Base-by-base conservation (phyloP, 2,888 invertebrate genomes). In the Pedicia rivosa region DNA sequence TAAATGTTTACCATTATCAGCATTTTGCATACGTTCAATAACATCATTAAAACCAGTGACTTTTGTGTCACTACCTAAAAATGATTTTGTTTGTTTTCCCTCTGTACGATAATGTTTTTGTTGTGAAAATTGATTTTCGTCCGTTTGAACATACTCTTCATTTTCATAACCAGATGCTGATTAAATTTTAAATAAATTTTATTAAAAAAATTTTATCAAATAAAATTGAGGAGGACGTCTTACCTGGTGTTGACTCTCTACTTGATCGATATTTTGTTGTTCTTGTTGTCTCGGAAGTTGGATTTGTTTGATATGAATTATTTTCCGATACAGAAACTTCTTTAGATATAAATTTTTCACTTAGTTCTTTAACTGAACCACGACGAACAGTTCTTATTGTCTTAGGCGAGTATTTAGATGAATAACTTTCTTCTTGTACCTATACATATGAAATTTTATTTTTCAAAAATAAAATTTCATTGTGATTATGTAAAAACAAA, bases 291-390 rank as follows among this genome's bases (percentile, higher is more conserved):
- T 16, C 29, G 10, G 27, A 36, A 12, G 24, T 31, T 37, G 53
- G 54, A 42, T 53, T 52, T 9, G 54, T 50, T 5, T 48, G 44
- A 3, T 52, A 52, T 5, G 56, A 51, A 2, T 52, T 46, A 24
- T 24, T 4, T 10, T 24, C 24, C 3, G 24, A 10, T 24, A 8
- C 8, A 3, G n/a, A n/a, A n/a, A 60, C 55, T 36, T 59, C 58
- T 35, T 73, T 78, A 51, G 79, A 77, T 48, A 78, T 76, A 53
- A 76, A 81, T 56, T 79, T 81, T 53, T 81, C 78, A n/a, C 78
- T 78, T 43, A 81, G 67, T 38, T 78, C 79, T 53, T 78, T 78
- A 10, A 81, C 78, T 0, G 81, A 81, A 45, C 74, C 78, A 47
- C 75, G 69, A n/a, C 78, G 64, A 5, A 24, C 24, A 10, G 24